phyloP scores from a whole-genome alignment of 2,888 invertebrate species.

The Syritta pipiens region DNA sequence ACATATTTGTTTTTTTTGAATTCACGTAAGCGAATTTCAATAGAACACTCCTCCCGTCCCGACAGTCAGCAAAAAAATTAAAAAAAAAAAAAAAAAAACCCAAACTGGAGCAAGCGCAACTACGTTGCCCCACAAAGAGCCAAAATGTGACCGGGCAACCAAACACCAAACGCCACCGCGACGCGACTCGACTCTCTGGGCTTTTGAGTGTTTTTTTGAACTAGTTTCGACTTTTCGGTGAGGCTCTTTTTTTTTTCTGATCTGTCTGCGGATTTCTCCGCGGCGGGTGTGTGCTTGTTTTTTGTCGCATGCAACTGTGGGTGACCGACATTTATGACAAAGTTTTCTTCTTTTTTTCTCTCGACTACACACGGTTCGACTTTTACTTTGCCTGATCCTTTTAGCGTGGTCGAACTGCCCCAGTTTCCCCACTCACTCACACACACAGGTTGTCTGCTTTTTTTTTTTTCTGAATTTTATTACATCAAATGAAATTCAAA shows the following conservation, averaged over 20 bases:
- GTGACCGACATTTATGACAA: constrained; percentile 61
- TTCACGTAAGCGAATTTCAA: constrained; percentile 40
- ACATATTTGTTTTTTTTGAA: constrained; percentile 31
- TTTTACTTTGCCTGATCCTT: constrained; percentile 50
- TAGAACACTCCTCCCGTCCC: constrained; percentile 1
- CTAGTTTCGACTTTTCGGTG: constrained; percentile 31
- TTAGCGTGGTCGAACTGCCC: constrained; percentile 6
- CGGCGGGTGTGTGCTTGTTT: background rate
- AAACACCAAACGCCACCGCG: background rate
- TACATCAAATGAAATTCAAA: constrained; percentile 57
- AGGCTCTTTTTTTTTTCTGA: constrained; percentile 38
- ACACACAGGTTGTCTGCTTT: background rate
- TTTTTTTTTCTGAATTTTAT: constrained; percentile 33
- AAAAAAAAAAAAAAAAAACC: too few species aligned
- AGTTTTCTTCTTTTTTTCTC: constrained; percentile 16
- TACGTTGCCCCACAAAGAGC: constrained; percentile 31
- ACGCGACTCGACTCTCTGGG: background rate
- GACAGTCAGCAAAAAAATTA: too few species aligned
- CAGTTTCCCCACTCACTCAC: background rate
- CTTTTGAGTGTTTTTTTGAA: constrained; percentile 28
- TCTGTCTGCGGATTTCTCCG: constrained; percentile 52
- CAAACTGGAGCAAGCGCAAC: constrained; percentile 38
- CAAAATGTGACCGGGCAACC: constrained; percentile 39
- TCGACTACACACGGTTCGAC: constrained; percentile 21
- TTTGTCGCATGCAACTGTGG: constrained; percentile 28